Conservation (phyloP, 2,888 invertebrate genomes). For the Mayetiola destructor region DNA sequence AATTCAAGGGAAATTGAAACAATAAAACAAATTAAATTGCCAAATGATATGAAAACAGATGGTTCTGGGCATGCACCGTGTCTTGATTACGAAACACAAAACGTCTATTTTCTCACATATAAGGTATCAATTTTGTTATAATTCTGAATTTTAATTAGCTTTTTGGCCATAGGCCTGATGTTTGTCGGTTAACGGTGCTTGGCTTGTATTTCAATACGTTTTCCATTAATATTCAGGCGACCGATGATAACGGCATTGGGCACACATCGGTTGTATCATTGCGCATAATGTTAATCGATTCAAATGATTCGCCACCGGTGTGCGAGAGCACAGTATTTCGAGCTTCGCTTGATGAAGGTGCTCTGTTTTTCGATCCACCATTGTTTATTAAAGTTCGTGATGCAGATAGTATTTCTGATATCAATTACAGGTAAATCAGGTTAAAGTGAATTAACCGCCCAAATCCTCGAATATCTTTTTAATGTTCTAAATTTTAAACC, state of each 20-base stretch:
- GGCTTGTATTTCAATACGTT: neutral
- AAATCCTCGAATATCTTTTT: neutral
- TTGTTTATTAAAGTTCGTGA: constrained; percentile 59
- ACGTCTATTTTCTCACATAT: constrained; percentile 68
- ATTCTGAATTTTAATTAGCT: neutral
- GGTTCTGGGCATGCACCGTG: constrained; percentile 52
- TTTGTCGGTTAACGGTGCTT: neutral
- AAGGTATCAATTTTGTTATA: constrained; percentile 50
- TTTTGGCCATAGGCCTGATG: neutral
- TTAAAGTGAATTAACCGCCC: too few relatives aligned
- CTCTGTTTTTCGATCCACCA: constrained; percentile 69
- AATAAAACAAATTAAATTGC: neutral
- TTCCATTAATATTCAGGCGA: constrained; percentile 44
- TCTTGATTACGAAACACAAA: constrained; percentile 69
- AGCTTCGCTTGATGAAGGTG: constrained; percentile 74
- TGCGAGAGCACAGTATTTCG: constrained; percentile 65
- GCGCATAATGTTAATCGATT: constrained; percentile 63
- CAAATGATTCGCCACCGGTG: constrained; percentile 77
- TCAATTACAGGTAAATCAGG: constrained; percentile 47
- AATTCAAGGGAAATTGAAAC: neutral
- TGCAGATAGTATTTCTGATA: constrained; percentile 63
- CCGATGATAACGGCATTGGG: constrained; percentile 68
- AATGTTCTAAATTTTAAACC: too few relatives aligned
- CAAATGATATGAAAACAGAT: neutral
- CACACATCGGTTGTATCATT: constrained; percentile 65